phyloP scores from a whole-genome alignment of 2,797 vertebrate species.

The Pseudotriccus pelzelni region DNA sequence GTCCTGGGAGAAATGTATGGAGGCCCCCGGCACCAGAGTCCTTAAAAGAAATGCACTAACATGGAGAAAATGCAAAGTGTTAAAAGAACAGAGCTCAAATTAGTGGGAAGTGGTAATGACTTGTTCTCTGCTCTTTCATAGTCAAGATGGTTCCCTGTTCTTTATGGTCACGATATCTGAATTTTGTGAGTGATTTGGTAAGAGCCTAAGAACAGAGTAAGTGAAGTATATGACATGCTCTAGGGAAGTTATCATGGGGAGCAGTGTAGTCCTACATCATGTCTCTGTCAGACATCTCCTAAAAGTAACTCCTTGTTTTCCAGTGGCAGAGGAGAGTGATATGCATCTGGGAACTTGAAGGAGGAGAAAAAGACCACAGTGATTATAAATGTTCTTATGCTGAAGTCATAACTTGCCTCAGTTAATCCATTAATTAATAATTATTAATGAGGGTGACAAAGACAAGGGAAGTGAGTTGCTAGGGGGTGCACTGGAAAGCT shows the following conservation, averaged over 20 bases:
- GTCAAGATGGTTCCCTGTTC: not conserved
- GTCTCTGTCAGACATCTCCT: not conserved
- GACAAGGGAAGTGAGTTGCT: not conserved
- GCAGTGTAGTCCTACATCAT: too few relatives aligned
- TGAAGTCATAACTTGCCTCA: not conserved
- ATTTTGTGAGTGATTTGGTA: not conserved
- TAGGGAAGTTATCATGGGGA: not conserved
- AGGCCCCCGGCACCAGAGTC: not conserved
- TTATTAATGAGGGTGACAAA: not conserved
- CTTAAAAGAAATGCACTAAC: not conserved
- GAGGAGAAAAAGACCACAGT: not conserved
- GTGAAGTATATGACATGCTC: not conserved
- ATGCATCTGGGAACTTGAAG: not conserved
- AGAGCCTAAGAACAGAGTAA: not conserved
- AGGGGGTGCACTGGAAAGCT: not conserved
- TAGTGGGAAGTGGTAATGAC: not conserved
- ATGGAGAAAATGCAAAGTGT: not conserved
- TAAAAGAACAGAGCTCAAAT: not conserved
- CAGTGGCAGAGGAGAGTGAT: not conserved
- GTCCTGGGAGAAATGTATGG: accelerated
- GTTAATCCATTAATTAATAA: not conserved
- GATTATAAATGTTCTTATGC: not conserved
- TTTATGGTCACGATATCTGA: not conserved
- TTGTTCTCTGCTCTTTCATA: not conserved
- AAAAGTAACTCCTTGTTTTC: not conserved